Percentiles rank a stretch among this genome's conserved stretches.
phyloP scores from a whole-genome alignment of 2,888 invertebrate species.

The Brachyopa scutellaris region DNA sequence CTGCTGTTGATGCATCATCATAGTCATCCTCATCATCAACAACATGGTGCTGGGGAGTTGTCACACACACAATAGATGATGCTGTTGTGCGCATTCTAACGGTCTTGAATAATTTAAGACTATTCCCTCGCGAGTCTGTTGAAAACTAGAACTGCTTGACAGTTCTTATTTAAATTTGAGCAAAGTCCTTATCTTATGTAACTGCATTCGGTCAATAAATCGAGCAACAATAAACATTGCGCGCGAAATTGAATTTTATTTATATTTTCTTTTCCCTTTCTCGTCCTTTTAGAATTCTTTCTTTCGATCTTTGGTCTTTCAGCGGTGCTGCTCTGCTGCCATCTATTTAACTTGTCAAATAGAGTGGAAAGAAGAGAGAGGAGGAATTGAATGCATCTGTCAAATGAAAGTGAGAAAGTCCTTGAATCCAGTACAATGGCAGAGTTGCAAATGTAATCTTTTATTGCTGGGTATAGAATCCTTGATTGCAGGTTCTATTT shows the following conservation, averaged over 20 bases:
- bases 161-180: conserved; percentile 20
- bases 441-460: neutral
- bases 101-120: conserved; percentile 48
- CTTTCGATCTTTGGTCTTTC: too few relatives aligned
- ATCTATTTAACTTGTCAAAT: conserved; percentile 7
- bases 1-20: conserved; percentile 9
- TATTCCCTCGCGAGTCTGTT: neutral
- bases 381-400: too few relatives aligned
- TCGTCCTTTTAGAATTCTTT: neutral
- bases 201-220: neutral
- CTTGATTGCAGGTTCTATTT: neutral
- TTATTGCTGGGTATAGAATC: neutral
- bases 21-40: conserved; percentile 9
- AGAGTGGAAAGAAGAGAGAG: neutral
- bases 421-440: too few relatives aligned
- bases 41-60: neutral
- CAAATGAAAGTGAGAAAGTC: too few relatives aligned
- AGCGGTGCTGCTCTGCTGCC: neutral
- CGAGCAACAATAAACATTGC: neutral
- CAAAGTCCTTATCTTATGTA: neutral
- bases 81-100: too few relatives aligned
- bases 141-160: conserved; percentile 19
- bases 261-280: neutral
- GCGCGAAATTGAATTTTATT: neutral
- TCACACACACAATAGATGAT: conserved; percentile 42